Conservation (phyloP, 2,888 invertebrate genomes). For the Callimorpha dominula region DNA sequence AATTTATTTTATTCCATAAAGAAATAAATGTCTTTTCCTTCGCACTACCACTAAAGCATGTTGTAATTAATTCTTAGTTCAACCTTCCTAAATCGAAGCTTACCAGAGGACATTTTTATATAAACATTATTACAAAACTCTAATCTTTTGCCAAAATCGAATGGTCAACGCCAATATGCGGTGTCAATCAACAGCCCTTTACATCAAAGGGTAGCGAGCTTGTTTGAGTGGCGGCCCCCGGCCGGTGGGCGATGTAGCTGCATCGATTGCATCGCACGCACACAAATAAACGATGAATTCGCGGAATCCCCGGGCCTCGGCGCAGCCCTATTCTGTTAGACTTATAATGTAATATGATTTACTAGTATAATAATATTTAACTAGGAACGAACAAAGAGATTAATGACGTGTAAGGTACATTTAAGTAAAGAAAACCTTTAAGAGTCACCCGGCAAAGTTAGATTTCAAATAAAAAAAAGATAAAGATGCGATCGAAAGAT, state of each 20-base stretch:
- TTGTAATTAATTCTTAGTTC: too few relatives aligned
- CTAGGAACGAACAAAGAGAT: not conserved
- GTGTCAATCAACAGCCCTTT: conserved; percentile 11
- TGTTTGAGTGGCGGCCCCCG: conserved; percentile 10
- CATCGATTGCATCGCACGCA: conserved; percentile 24
- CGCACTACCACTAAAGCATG: too few relatives aligned
- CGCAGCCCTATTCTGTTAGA: conserved; percentile 11
- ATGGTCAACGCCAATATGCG: conserved; percentile 11
- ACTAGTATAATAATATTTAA: not conserved
- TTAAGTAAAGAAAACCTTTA: not conserved
- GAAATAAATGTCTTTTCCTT: too few relatives aligned
- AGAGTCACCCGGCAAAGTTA: not conserved
- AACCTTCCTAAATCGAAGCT: too few relatives aligned
- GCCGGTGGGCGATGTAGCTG: conserved; percentile 9
- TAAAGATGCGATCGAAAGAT: too few relatives aligned
- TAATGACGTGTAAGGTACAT: not conserved
- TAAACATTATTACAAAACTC: not conserved
- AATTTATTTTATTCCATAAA: too few relatives aligned
- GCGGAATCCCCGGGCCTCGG: conserved; percentile 12
- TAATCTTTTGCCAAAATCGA: conserved; percentile 8
- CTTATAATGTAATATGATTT: conserved; percentile 1
- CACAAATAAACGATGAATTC: conserved; percentile 6
- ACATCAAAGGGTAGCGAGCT: conserved; percentile 21
- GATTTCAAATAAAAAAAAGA: too few relatives aligned
- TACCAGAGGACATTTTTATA: not conserved